These are phyloP conservation scores for Enteromius argenteus DNA, from an alignment of 2,797 vertebrate species.

Conservation along the genomic window DNA sequence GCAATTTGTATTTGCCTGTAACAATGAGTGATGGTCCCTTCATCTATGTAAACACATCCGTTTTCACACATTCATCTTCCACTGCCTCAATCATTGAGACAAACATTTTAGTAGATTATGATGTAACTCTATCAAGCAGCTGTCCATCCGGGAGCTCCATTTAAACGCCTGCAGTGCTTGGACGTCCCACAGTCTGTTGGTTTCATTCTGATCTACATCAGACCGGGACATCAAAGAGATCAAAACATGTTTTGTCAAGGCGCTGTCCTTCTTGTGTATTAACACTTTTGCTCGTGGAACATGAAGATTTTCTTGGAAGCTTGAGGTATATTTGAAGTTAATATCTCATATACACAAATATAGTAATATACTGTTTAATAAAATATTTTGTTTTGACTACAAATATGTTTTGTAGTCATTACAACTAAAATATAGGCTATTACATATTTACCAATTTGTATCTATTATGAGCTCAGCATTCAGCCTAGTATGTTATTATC, in stretches of 20 bases:
- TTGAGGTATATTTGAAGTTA: background rate
- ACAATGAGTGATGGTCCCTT: conserved; percentile 68
- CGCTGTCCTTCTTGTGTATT: background rate
- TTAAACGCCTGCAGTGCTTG: background rate
- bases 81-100: conserved; percentile 44
- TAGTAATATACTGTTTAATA: background rate
- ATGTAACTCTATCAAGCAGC: conserved; percentile 53
- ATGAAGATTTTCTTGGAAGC: conserved; percentile 1
- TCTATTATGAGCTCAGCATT: background rate
- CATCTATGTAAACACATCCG: conserved; percentile 44
- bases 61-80: conserved; percentile 56
- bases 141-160: conserved; percentile 40
- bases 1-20: conserved; percentile 74
- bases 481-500: background rate
- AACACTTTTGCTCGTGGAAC: background rate
- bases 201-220: conserved; percentile 38
- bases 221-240: conserved; percentile 2
- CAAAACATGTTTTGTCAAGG: conserved; percentile 27
- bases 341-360: background rate
- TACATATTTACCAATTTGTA: background rate
- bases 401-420: conserved; percentile 50
- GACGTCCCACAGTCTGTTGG: conserved; percentile 13
- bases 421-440: background rate
- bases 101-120: conserved; percentile 50
- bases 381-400: background rate